Percentiles rank a stretch among this genome's conserved stretches.
These are phyloP conservation scores for Pangasianodon hypophthalmus DNA, from an alignment of 2,113 vertebrate species.

Conservation along the genomic window DNA sequence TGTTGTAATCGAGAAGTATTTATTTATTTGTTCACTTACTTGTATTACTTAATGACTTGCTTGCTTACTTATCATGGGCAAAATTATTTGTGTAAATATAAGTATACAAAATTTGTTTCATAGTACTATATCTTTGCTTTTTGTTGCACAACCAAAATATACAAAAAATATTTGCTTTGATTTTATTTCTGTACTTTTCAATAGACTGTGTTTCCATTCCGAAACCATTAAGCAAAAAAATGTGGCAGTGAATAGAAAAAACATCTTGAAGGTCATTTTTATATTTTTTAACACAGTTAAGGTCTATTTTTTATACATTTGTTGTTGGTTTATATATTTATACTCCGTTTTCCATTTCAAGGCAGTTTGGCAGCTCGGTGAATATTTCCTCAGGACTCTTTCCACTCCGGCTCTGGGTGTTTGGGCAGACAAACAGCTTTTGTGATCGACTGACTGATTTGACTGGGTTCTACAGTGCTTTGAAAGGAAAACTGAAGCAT, in stretches of 20 bases:
- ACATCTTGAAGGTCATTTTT: neutral
- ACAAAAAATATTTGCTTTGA: neutral
- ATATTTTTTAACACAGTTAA: neutral
- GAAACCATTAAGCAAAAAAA: neutral
- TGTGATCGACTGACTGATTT: neutral
- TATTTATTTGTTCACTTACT: neutral
- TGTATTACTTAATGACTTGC: neutral
- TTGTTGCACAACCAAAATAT: neutral
- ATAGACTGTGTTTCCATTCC: neutral
- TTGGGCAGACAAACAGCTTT: conserved; percentile 18
- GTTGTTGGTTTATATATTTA: neutral
- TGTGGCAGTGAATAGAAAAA: neutral
- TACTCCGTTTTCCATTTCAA: neutral
- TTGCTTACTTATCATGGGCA: neutral
- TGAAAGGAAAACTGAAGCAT: neutral
- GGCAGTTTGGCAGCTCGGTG: neutral
- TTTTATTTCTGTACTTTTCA: neutral
- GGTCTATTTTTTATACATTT: neutral
- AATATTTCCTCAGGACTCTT: conserved; percentile 17
- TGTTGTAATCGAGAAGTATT: neutral
- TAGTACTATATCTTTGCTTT: neutral
- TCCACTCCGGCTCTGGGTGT: neutral
- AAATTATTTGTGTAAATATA: neutral
- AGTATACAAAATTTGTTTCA: neutral
- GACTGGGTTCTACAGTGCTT: neutral